Evolutionary conservation across 2,888 invertebrate species (phyloP), one percentile per base, ranked within the genome.

Genomic region (Tryphoninae sp.): DNA sequence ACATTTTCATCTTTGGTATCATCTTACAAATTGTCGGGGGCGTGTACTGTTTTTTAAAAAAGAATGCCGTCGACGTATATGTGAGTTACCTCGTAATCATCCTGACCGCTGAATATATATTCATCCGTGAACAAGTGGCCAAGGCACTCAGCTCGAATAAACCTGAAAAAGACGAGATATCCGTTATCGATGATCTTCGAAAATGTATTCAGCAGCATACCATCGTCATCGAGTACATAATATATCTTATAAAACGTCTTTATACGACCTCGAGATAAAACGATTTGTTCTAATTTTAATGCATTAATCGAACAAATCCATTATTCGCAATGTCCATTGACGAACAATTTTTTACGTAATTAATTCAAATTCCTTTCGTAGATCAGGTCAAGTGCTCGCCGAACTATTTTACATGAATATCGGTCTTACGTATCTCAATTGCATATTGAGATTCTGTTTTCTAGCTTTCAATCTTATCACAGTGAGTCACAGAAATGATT

Each of bases 381-480:
- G 80, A 76, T 73, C 71, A n/a, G 76, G 76, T 42, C 81, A 59
- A 73, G 77, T 77, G 33, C 69, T 88, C 45, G 85, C 64, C 22
- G 64, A 79, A 51, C 45, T 89, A 9, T 68, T 88, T 2, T 79
- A 86, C 4, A 42, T 86, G 2, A 86, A 86, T 67, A 75, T 88
- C 8, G 82, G 77, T 4, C 2, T 84, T 8, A 73, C 86, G 3
- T 88, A 88, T 45, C 49, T 86, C 16, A 84, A 82, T 61, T 86
- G 78, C n/a, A 86, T 88, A n/a, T 82, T 87, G 22, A 83, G 86
- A 19, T 87, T 89, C 67, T 87, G 87, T 23, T 88, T 88, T 59
- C 67, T 88, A 13, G 86, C 84, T n/a, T 80, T 84, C 8, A 84
- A 85, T 82, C 0, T 88, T 3, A 71, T 85, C 26, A 83, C 80